phyloP scores from a whole-genome alignment of 92 coral and sea anemone genomes.

The Parazoanthus atlanticus region DNA sequence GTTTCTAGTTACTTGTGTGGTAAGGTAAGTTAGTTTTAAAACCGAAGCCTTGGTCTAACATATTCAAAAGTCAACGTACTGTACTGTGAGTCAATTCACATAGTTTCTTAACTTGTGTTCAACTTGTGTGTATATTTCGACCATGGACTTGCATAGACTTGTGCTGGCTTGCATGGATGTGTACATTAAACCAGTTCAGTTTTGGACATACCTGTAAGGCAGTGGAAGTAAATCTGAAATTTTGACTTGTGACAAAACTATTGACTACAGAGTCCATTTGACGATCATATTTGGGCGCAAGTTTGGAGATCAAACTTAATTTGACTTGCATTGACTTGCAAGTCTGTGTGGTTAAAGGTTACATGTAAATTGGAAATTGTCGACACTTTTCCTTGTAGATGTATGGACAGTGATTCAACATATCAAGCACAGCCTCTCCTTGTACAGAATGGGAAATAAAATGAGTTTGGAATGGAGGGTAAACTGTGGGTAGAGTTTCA shows the following conservation, averaged over 20 bases:
- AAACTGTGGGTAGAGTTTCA: not conserved
- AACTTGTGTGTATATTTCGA: not conserved
- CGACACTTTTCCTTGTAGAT: not conserved
- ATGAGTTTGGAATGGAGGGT: no score
- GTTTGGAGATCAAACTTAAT: not conserved
- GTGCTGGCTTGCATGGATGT: not conserved
- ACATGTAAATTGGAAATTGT: no score
- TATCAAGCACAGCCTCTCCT: conserved; percentile 12
- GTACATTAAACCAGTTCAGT: not conserved
- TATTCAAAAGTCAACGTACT: not conserved
- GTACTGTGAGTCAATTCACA: not conserved
- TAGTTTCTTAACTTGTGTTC: not conserved
- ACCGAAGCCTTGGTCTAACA: not conserved
- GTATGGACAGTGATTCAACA: not conserved
- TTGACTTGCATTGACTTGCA: not conserved
- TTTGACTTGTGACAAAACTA: not conserved
- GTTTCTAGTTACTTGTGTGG: not conserved
- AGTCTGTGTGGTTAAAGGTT: not conserved
- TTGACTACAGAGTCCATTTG: not conserved
- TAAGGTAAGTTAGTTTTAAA: conserved; percentile 1
- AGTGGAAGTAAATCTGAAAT: not conserved
- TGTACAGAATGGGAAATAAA: no score
- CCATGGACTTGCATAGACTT: not conserved
- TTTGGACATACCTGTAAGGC: not conserved
- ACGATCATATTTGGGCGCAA: not conserved